phyloP scores from a whole-genome alignment of 1,140 invertebrate genomes.

The Drosophila gunungcola region DNA sequence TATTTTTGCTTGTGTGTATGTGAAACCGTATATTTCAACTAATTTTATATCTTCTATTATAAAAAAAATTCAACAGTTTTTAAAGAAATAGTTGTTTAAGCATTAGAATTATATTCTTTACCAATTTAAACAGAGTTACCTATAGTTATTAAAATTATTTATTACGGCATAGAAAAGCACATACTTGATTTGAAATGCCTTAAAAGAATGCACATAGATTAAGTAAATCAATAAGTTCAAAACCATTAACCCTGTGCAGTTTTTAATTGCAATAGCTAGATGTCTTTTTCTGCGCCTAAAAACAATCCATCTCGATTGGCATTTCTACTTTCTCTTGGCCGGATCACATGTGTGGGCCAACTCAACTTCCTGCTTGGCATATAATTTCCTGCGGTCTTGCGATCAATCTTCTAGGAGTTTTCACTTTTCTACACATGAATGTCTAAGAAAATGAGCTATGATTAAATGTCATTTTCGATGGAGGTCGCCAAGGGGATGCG shows the following conservation, averaged over 20 bases:
- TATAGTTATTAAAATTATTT: no score
- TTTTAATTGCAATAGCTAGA: background rate
- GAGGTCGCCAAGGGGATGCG: constrained; percentile 18
- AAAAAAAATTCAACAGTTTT: no score
- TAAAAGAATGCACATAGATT: no score
- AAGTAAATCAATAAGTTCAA: no score
- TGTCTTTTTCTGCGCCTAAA: background rate
- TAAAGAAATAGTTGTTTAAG: no score
- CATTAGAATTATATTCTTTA: no score
- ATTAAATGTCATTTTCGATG: constrained; percentile 35
- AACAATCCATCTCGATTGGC: background rate
- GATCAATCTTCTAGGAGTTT: constrained; percentile 39
- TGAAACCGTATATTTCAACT: no score
- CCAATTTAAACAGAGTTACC: no score
- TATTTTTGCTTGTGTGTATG: no score
- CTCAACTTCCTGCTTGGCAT: constrained; percentile 24
- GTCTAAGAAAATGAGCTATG: constrained; percentile 12
- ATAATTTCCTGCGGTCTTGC: constrained; percentile 37
- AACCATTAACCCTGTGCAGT: background rate
- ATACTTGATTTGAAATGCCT: no score
- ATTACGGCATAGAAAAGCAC: background rate
- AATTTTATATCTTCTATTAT: no score
- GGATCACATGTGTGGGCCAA: background rate
- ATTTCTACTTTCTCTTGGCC: constrained; percentile 25
- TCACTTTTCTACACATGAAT: constrained; percentile 39